Evolutionary conservation across 2,888 invertebrate species (phyloP), one percentile per base, ranked within the genome.

Genomic region (Heterodera filipjevi): DNA sequence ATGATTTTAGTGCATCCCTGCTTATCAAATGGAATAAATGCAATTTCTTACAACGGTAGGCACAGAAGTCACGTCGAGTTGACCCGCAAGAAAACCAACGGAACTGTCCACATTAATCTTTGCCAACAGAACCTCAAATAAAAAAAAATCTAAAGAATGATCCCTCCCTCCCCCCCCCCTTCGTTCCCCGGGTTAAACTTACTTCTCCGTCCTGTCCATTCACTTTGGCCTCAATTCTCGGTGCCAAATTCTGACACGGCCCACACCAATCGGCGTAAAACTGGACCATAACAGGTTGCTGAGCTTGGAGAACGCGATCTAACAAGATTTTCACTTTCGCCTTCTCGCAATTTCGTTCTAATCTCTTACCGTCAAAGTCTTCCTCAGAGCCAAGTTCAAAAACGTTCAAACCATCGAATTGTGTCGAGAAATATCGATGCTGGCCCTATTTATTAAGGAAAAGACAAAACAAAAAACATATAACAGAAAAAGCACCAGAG

Each of bases 251-350:
- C 70, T 84, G 80, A 79, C 87, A 87, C n/a, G 87, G 87, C 1
- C 87, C 87, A 77, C 87, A 71, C 70, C 46, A 72, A 79, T 75
- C 78, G n/a, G 88, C 88, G 77, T 86, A 85, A 76, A 88, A 88
- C 66, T 87, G 87, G 53, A 87, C 84, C 35, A 88, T 81, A 0
- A 87, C 86, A 35, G 86, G 85, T 3, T 64, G 49, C 16, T 16
- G 59, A 27, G 77, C 44, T 5, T 79, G 64, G n/a, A 79, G 27
- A 27, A 59, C 27, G 8, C 59, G 59, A 3, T 59, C 59, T 59
- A 12, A 59, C n/a, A 49, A 19, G 16, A 2, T 49, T 12, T 49
- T 0, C 12, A 0, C 6, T 10, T 49, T 49, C 6, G 8, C 16
- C 16, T 14, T 3, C 14, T 19, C 16, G 49, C 12, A 12, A 39